A percentile compares a stretch with the other conserved stretches of the same genome.
phyloP scores from a whole-genome alignment of 2,113 vertebrate genomes.

The Saccopteryx bilineata region DNA sequence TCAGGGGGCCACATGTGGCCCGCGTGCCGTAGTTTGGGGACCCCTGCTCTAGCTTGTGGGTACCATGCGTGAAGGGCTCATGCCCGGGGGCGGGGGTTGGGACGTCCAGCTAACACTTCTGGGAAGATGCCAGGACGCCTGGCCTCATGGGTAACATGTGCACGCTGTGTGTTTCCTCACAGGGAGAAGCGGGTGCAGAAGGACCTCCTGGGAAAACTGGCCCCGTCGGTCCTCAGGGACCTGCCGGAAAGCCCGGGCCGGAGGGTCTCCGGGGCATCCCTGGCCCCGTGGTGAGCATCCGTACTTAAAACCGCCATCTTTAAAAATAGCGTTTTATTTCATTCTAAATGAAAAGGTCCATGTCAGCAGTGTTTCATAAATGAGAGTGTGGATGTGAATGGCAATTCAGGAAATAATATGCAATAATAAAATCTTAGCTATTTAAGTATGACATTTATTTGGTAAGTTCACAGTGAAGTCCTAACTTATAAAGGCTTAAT shows the following conservation, averaged over 20 bases:
- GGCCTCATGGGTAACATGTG: neutral
- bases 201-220: conserved; percentile 98
- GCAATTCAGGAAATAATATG: neutral
- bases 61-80: no score
- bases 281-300: conserved; percentile 94
- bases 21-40: no score
- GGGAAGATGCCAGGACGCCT: neutral
- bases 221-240: conserved; percentile 96
- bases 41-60: no score
- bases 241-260: conserved; percentile 96
- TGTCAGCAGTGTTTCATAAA: neutral
- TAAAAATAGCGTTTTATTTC: neutral
- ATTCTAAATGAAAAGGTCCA: neutral
- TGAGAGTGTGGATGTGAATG: neutral
- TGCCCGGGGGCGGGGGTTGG: no score
- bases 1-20: no score
- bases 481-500: neutral
- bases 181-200: conserved; percentile 97
- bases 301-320: neutral
- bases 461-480: neutral
- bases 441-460: neutral
- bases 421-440: neutral
- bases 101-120: neutral
- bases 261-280: conserved; percentile 98
- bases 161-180: conserved; percentile 46